Evolutionary conservation across 30 jellyfish, hydroid and myxozoan species (phyloP).

Genomic region (Turritopsis dohrnii): DNA sequence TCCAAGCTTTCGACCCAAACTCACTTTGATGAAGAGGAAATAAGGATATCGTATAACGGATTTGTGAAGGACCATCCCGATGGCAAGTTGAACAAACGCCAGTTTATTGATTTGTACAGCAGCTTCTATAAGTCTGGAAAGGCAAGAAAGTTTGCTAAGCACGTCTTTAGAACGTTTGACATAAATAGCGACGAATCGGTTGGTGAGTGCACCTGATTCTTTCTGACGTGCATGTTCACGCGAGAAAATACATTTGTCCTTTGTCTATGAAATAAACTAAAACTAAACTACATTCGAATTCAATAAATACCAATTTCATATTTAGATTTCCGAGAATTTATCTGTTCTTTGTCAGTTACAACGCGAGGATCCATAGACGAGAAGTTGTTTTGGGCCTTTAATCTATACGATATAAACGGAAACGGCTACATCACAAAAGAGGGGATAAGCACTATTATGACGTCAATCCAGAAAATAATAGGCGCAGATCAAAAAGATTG

Average conservation of each 20-base stretch:
- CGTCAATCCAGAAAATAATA: conserved; percentile 64
- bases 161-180: conserved; percentile 93
- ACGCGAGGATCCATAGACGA: conserved; percentile 81
- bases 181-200: conserved; percentile 75
- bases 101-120: conserved; percentile 71
- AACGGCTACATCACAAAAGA: conserved; percentile 70
- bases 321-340: conserved; percentile 87
- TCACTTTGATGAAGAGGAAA: conserved; percentile 73
- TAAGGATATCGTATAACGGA: conserved; percentile 75
- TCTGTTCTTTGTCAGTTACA: conserved; percentile 84
- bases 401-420: conserved; percentile 79
- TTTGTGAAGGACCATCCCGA: conserved; percentile 84
- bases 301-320: too few relatives aligned
- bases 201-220: conserved; percentile 42
- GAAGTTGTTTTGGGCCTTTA: conserved; percentile 76
- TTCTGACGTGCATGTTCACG: too few relatives aligned
- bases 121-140: conserved; percentile 71
- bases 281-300: too few relatives aligned
- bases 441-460: conserved; percentile 63
- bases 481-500: conserved; percentile 70
- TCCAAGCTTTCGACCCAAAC: conserved; percentile 63
- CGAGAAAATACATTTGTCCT: too few relatives aligned
- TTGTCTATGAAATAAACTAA: too few relatives aligned
- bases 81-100: conserved; percentile 68
- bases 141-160: conserved; percentile 89